phyloP scores from a whole-genome alignment of 1,140 invertebrate species.

The Drosophila tsacasi region DNA sequence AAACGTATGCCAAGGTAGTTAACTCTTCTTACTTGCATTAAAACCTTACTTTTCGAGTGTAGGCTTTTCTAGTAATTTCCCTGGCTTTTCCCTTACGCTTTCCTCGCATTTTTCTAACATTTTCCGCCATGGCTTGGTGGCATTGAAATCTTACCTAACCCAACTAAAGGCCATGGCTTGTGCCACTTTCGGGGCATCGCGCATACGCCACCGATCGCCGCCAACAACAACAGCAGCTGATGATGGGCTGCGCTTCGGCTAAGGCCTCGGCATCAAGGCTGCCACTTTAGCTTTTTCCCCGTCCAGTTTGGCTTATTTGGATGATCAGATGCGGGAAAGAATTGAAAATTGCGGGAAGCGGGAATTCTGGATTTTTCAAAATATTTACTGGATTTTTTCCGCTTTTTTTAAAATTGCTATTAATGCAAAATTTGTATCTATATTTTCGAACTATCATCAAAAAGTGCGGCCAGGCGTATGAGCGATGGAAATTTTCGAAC shows the following conservation, averaged over 20 bases:
- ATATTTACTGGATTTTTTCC: no score
- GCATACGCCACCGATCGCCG: conserved; percentile 32
- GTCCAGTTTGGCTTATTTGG: no score
- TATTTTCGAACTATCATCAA: no score
- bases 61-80: not conserved
- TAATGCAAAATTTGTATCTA: no score
- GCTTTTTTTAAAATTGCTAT: no score
- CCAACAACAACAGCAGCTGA: conserved; percentile 2
- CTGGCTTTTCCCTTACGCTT: not conserved
- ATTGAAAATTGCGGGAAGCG: no score
- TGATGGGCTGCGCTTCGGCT: not conserved
- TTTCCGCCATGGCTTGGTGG: not conserved
- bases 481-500: no score
- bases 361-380: no score
- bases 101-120: not conserved
- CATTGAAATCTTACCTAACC: conserved; percentile 26
- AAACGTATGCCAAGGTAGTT: no score
- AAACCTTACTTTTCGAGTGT: not conserved
- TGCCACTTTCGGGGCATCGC: conserved; percentile 31
- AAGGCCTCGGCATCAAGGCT: not conserved
- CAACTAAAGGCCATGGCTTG: conserved; percentile 8
- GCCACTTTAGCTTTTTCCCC: no score
- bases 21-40: not conserved
- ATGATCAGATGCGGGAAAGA: no score
- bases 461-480: no score